Percentiles rank a stretch among this genome's conserved stretches.
Conservation (phyloP, 2,888 invertebrate species). For the Cerastis rubricosa region DNA sequence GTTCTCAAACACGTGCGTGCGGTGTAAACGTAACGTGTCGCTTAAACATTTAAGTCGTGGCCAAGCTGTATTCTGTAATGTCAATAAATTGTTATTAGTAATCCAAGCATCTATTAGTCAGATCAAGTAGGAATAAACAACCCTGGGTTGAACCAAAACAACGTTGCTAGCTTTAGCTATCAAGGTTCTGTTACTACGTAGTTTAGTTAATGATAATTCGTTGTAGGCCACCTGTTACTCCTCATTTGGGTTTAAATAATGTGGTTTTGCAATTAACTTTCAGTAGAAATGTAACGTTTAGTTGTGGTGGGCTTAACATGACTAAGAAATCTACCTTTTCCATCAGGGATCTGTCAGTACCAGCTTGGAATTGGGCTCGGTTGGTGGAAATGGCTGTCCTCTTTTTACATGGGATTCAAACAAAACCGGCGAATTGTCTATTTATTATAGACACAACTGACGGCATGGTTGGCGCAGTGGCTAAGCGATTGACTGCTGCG, state of each 20-base stretch:
- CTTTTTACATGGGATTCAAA: neutral
- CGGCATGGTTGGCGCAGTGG: too few species aligned
- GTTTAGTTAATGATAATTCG: neutral
- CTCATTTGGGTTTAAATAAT: neutral
- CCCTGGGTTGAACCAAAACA: constrained; percentile 15
- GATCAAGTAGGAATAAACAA: neutral
- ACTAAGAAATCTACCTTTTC: neutral
- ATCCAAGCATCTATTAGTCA: neutral
- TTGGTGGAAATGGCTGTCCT: too few species aligned
- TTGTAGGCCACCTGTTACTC: constrained; percentile 31
- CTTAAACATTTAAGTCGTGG: neutral
- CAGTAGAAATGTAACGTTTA: neutral
- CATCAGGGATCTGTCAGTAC: too few species aligned
- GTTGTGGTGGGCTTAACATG: neutral
- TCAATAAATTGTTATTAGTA: neutral
- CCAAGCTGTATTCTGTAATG: neutral
- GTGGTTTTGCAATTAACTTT: neutral
- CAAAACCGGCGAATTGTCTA: too few species aligned
- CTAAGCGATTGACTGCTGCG: too few species aligned
- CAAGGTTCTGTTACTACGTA: neutral
- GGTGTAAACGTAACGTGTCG: neutral
- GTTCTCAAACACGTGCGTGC: too few species aligned
- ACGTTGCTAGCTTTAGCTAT: constrained; percentile 8
- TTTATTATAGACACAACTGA: too few species aligned
- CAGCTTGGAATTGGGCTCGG: too few species aligned